phyloP scores from a whole-genome alignment of 2,888 invertebrate species.

The Tachystola acroxantha region DNA sequence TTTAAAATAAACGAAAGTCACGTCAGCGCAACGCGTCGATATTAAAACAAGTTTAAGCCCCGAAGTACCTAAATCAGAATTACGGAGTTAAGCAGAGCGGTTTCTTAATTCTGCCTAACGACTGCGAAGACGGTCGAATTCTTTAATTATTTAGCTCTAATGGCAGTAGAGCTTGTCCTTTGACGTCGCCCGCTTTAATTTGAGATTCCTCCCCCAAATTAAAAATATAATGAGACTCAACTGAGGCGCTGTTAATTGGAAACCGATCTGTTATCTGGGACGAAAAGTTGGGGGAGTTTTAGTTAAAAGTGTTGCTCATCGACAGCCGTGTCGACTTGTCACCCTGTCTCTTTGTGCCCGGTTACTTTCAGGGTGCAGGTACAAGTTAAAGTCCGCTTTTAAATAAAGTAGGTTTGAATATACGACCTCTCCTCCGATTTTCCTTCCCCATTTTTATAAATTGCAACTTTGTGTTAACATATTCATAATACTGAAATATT shows the following conservation, averaged over 20 bases:
- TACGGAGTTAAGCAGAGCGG: conserved; percentile 51
- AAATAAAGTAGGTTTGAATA: too few relatives aligned
- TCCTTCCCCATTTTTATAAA: too few relatives aligned
- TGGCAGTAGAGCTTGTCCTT: conserved; percentile 71
- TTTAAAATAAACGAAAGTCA: too few relatives aligned
- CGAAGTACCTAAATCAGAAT: conserved; percentile 56
- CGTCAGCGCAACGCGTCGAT: neutral
- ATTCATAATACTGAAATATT: too few relatives aligned
- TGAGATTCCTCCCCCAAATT: conserved; percentile 75
- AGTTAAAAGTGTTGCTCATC: conserved; percentile 40
- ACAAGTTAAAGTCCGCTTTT: neutral
- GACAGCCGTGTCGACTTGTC: conserved; percentile 20
- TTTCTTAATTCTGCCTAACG: conserved; percentile 69
- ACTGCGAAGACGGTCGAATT: conserved; percentile 69
- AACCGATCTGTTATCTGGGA: conserved; percentile 63
- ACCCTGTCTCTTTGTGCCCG: too few relatives aligned
- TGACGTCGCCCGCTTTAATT: conserved; percentile 74
- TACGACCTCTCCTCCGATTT: too few relatives aligned
- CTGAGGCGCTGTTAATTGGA: conserved; percentile 73
- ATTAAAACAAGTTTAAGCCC: conserved; percentile 25
- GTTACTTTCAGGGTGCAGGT: too few relatives aligned
- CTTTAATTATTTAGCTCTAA: conserved; percentile 78
- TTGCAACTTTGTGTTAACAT: too few relatives aligned
- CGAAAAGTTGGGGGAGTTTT: conserved; percentile 32
- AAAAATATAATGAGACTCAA: conserved; percentile 77